These are phyloP conservation scores for Pantherophis alleghaniensis DNA, from an alignment of 2,797 vertebrate genomes.

Conservation along the genomic window DNA sequence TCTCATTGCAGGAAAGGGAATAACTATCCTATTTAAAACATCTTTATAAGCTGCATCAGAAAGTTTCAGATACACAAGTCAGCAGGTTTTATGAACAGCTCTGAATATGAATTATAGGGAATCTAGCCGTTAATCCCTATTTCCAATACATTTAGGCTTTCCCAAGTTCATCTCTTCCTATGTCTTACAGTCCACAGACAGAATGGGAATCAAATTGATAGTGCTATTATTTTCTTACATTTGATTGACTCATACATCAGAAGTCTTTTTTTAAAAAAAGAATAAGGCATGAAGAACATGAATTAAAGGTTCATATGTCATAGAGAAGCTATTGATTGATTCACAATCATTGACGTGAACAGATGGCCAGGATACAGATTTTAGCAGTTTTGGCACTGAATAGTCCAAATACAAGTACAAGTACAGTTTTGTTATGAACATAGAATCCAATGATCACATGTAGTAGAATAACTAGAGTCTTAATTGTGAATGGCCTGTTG, in stretches of 20 bases:
- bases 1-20: not conserved
- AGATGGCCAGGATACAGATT: not conserved
- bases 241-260: not conserved
- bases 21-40: not conserved
- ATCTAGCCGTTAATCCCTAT: not conserved
- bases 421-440: not conserved
- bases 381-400: not conserved
- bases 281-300: not conserved
- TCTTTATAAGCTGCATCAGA: not conserved
- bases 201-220: not conserved
- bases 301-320: not conserved
- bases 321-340: not conserved
- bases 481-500: not conserved
- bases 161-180: not conserved
- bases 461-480: not conserved
- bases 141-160: not conserved
- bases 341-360: not conserved
- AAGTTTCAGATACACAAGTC: not conserved
- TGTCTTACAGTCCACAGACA: not conserved
- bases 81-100: not conserved
- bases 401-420: not conserved
- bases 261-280: not conserved
- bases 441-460: not conserved
- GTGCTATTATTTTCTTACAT: not conserved
- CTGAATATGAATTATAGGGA: not conserved